Percentiles rank a stretch among this genome's conserved stretches.
These are phyloP conservation scores for Sphinx pinastri DNA, from an alignment of 2,888 invertebrate species.

Conservation along the genomic window DNA sequence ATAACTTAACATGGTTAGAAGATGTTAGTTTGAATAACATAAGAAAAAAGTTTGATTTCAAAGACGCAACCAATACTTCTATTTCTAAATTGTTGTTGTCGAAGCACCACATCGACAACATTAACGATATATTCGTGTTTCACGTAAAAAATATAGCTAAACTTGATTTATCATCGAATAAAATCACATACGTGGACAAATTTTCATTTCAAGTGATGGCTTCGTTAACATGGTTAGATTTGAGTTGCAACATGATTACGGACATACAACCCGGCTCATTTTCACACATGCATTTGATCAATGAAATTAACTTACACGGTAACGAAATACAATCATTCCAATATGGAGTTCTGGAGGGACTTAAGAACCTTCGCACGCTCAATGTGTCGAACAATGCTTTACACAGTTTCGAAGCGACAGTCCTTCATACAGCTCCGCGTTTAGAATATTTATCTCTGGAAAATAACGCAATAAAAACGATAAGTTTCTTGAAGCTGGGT, in stretches of 20 bases:
- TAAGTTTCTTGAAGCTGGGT: conserved; percentile 25
- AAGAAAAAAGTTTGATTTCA: conserved; percentile 28
- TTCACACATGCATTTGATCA: conserved; percentile 25
- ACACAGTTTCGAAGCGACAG: conserved; percentile 29
- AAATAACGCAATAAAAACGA: conserved; percentile 30
- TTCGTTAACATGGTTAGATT: conserved; percentile 28
- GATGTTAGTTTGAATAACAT: conserved; percentile 25
- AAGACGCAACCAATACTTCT: conserved; percentile 18
- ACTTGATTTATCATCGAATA: conserved; percentile 32
- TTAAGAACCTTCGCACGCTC: conserved; percentile 28
- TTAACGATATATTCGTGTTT: conserved; percentile 27
- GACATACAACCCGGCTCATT: conserved; percentile 35
- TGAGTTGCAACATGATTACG: conserved; percentile 32
- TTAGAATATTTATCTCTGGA: conserved; percentile 29
- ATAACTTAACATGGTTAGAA: conserved; percentile 30
- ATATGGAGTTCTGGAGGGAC: conserved; percentile 34
- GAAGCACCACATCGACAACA: conserved; percentile 28
- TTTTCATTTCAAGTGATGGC: conserved; percentile 33
- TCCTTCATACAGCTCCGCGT: conserved; percentile 29
- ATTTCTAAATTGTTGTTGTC: conserved; percentile 26
- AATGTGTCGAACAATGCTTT: conserved; percentile 32
- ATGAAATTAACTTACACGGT: conserved; percentile 28
- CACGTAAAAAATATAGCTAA: conserved; percentile 21
- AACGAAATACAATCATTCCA: conserved; percentile 31
- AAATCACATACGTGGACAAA: conserved; percentile 31